These are phyloP conservation scores for Scarus forsteni DNA, from an alignment of 2,797 vertebrate species.

Conservation along the genomic window DNA sequence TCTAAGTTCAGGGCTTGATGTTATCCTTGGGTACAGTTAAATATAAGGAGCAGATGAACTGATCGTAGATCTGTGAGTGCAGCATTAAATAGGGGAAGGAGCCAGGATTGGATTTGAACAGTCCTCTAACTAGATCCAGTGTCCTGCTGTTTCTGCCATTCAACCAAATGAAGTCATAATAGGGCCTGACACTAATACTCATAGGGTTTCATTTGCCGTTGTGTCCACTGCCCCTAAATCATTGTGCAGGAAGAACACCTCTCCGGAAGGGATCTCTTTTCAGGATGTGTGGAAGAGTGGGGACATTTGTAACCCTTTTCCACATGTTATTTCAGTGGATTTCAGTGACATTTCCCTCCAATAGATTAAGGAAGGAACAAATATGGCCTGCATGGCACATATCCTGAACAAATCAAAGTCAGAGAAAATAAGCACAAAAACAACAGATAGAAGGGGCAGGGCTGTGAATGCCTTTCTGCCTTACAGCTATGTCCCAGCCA, in stretches of 20 bases:
- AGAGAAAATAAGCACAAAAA: conserved; percentile 49
- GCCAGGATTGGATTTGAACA: conserved; percentile 70
- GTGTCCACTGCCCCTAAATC: conserved; percentile 58
- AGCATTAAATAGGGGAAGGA: conserved; percentile 37
- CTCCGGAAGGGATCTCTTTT: conserved; percentile 54
- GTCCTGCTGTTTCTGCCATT: conserved; percentile 82
- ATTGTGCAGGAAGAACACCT: conserved; percentile 49
- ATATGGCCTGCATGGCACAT: conserved; percentile 1
- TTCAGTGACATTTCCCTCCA: conserved; percentile 17
- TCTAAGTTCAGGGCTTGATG: conserved; percentile 74
- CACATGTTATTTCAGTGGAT: conserved; percentile 26
- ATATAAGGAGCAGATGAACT: conserved; percentile 64
- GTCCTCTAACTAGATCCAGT: conserved; percentile 65
- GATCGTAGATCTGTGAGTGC: conserved; percentile 64
- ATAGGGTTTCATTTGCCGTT: conserved; percentile 72
- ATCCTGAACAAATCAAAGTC: conserved; percentile 36
- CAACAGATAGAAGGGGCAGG: conserved; percentile 51
- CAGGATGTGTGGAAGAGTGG: conserved; percentile 62
- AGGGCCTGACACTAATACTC: conserved; percentile 74
- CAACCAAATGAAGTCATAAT: conserved; percentile 80
- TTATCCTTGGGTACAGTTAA: conserved; percentile 66
- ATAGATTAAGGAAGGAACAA: conserved; percentile 9
- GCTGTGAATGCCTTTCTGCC: conserved; percentile 53
- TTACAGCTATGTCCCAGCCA: conserved; percentile 62
- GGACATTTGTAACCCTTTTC: conserved; percentile 57